These are phyloP conservation scores for Nestor notabilis DNA, from an alignment of 2,113 vertebrate genomes.

Conservation along the genomic window DNA sequence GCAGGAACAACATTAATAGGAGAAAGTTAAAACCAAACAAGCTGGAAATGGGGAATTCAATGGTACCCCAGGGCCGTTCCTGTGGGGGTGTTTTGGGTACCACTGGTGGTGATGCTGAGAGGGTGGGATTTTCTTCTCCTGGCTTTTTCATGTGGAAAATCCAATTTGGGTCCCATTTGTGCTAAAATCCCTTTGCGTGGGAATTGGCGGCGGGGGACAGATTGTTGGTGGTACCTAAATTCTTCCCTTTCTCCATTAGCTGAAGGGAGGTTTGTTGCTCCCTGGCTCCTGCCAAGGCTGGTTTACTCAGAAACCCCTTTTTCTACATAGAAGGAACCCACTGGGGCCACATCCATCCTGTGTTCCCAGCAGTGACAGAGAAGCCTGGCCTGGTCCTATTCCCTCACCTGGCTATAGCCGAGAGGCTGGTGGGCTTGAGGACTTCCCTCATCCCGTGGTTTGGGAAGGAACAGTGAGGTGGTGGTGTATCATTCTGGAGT, in stretches of 20 bases:
- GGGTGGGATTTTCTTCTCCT: not conserved
- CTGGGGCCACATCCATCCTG: not conserved
- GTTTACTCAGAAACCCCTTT: not conserved
- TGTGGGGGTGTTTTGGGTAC: not conserved
- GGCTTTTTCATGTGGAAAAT: not conserved
- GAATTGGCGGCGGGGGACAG: not conserved
- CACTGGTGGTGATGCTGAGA: not conserved
- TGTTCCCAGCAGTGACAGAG: not conserved
- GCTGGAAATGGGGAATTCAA: not conserved
- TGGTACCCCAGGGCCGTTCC: not conserved
- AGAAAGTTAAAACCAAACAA: not conserved
- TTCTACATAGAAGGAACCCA: not conserved
- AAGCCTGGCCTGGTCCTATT: not conserved
- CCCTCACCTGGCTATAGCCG: fast-evolving
- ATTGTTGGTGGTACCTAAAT: not conserved
- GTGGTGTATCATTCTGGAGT: not conserved
- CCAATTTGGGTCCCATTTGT: not conserved
- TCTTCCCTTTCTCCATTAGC: not conserved
- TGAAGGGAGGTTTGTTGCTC: not conserved
- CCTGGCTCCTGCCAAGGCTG: not conserved
- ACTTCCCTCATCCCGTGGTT: fast-evolving
- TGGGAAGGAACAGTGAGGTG: not conserved
- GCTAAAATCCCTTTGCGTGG: not conserved
- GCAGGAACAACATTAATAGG: not conserved
- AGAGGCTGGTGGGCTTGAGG: not conserved